These are phyloP conservation scores for Drosophila paucipuncta DNA, from an alignment of 2,888 invertebrate species.

Conservation along the genomic window DNA sequence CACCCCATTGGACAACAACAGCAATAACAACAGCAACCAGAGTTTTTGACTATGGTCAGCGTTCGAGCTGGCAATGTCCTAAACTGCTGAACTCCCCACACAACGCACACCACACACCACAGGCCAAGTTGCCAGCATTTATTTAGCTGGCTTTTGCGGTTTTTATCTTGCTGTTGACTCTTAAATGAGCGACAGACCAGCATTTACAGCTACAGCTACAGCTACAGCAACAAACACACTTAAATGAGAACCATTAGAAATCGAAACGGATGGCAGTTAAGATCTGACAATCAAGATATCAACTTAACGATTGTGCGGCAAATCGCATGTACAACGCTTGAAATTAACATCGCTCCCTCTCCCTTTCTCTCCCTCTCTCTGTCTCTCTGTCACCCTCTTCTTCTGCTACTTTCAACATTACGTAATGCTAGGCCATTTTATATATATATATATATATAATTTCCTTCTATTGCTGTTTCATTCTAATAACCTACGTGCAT, in stretches of 20 bases:
- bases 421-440: conserved; percentile 14
- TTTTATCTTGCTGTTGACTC: conserved; percentile 25
- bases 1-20: conserved; percentile 33
- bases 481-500: background rate
- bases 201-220: conserved; percentile 19
- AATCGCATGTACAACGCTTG: conserved; percentile 26
- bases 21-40: conserved; percentile 5
- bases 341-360: conserved; percentile 35
- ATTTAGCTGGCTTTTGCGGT: conserved; percentile 34
- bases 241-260: conserved; percentile 54
- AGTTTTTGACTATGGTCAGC: conserved; percentile 42
- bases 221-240: conserved; percentile 25
- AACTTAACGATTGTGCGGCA: conserved; percentile 51
- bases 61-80: conserved; percentile 17
- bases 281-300: conserved; percentile 58
- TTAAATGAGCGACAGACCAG: conserved; percentile 40
- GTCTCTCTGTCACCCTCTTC: background rate
- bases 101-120: background rate
- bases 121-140: conserved; percentile 1
- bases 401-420: background rate
- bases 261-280: conserved; percentile 60
- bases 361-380: background rate
- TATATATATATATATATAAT: background rate
- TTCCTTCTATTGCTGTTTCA: background rate
- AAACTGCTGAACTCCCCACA: conserved; percentile 2